Percentiles rank a stretch among this genome's conserved stretches.
Conservation (phyloP, 2,888 invertebrate genomes). For the Amitus sp. region DNA sequence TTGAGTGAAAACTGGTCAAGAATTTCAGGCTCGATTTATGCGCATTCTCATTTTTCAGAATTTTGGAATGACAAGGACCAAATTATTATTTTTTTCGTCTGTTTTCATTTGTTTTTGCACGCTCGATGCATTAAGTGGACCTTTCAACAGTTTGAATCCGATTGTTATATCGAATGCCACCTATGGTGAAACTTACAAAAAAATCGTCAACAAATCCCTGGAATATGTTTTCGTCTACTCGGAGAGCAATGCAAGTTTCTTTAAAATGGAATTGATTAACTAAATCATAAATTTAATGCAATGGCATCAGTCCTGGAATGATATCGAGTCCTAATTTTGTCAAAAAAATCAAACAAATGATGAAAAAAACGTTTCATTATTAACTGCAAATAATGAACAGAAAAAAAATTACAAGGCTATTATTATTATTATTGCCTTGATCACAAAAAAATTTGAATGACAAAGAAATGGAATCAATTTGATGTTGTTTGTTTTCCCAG, state of each 20-base stretch:
- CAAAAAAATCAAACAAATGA: background rate
- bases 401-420: too few species aligned
- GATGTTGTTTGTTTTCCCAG: conserved; percentile 16
- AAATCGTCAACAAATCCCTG: conserved; percentile 47
- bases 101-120: background rate
- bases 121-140: background rate
- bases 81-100: background rate
- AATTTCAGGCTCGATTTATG: too few species aligned
- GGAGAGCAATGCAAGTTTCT: conserved; percentile 48
- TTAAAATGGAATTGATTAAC: background rate
- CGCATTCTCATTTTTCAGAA: too few species aligned
- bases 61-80: too few species aligned
- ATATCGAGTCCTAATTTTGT: background rate
- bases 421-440: too few species aligned
- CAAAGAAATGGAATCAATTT: too few species aligned
- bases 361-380: too few species aligned
- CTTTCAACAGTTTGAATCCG: conserved; percentile 41
- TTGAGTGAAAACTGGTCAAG: too few species aligned
- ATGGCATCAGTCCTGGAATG: background rate
- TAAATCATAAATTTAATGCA: background rate
- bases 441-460: too few species aligned
- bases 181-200: conserved; percentile 45
- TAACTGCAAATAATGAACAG: too few species aligned
- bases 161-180: conserved; percentile 50
- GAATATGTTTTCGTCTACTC: conserved; percentile 60